phyloP scores from a whole-genome alignment of 2,797 vertebrate species.

The Forpus xanthops region DNA sequence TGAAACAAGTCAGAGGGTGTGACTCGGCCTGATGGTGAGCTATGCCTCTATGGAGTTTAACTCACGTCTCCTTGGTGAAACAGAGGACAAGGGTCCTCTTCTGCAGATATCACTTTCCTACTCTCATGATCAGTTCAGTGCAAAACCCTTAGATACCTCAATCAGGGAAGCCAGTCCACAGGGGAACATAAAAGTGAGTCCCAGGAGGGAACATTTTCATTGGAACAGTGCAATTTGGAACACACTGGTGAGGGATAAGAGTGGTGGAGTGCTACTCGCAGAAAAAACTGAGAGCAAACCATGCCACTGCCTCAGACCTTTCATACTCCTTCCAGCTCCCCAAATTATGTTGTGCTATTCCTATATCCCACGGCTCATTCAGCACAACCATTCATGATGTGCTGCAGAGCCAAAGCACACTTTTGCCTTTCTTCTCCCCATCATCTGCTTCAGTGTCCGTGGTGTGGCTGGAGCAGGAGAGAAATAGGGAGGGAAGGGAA shows the following conservation, averaged over 20 bases:
- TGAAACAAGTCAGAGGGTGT: background rate
- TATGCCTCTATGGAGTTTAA: background rate
- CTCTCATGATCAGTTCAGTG: background rate
- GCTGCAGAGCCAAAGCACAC: fast-evolving
- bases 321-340: background rate
- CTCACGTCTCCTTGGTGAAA: background rate
- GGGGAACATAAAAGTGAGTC: background rate
- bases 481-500: background rate
- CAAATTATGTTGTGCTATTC: background rate
- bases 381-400: background rate
- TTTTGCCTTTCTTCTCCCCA: background rate
- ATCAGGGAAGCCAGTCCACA: background rate
- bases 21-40: background rate
- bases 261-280: background rate
- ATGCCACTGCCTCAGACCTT: background rate
- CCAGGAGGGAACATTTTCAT: background rate
- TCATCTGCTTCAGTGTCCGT: fast-evolving
- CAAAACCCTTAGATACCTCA: background rate
- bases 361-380: fast-evolving
- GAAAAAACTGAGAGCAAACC: background rate
- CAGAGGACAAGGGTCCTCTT: background rate
- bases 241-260: background rate
- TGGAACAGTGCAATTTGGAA: background rate
- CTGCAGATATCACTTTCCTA: background rate
- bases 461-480: fast-evolving